A percentile compares a stretch with the other conserved stretches of the same genome.
Conservation (phyloP, 2,797 vertebrate species). For the Nyctalus aviator region DNA sequence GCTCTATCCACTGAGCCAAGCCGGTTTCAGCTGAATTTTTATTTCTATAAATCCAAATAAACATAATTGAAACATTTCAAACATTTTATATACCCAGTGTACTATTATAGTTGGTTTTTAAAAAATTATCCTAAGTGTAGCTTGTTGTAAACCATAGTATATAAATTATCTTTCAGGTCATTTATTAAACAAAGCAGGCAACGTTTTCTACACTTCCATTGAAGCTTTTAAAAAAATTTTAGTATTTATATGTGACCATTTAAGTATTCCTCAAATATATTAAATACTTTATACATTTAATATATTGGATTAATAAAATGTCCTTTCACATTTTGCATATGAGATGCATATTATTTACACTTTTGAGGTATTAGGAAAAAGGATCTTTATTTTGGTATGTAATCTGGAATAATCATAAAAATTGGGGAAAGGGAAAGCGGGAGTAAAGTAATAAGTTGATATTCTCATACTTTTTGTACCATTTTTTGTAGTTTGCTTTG, state of each 20-base stretch:
- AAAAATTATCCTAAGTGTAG: constrained; percentile 31
- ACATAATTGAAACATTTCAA: background rate
- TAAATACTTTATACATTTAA: constrained; percentile 16
- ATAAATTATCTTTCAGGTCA: background rate
- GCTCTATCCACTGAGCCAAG: too few species aligned
- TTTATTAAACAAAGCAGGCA: constrained; percentile 52
- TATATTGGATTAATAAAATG: constrained; percentile 27
- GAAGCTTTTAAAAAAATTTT: background rate
- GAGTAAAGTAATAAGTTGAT: background rate
- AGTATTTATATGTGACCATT: constrained; percentile 3
- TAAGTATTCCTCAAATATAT: background rate
- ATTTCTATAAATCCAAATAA: constrained; percentile 19
- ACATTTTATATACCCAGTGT: background rate
- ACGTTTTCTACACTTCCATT: constrained; percentile 14
- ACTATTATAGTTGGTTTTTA: constrained; percentile 15
- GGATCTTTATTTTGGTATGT: constrained; percentile 31
- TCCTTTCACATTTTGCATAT: constrained; percentile 58
- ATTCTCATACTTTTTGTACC: background rate
- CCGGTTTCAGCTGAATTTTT: too few species aligned
- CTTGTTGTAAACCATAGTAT: constrained; percentile 38
- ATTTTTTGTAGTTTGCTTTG: constrained; percentile 32
- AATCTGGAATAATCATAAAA: constrained; percentile 46
- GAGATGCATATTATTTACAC: background rate
- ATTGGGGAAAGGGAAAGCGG: background rate
- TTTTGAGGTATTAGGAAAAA: background rate